These are phyloP conservation scores for Sebastes hopkinsi DNA, from an alignment of 2,797 vertebrate species.

Conservation along the genomic window DNA sequence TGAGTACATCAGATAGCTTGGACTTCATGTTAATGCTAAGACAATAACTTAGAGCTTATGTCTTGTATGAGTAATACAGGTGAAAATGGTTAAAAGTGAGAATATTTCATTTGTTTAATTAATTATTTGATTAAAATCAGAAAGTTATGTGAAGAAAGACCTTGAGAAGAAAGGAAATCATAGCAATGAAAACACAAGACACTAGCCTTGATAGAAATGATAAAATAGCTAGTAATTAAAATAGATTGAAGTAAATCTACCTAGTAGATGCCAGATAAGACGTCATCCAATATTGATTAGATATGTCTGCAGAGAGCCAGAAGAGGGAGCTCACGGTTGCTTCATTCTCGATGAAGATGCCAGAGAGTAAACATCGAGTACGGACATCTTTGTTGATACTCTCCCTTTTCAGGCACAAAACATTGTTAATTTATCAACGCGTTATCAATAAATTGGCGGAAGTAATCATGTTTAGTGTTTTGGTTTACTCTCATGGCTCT, in stretches of 20 bases:
- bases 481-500: background rate
- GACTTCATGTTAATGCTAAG: background rate
- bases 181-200: background rate
- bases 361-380: background rate
- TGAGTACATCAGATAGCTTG: background rate
- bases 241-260: background rate
- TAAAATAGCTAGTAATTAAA: background rate
- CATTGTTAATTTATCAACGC: background rate
- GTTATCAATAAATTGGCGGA: background rate
- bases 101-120: background rate
- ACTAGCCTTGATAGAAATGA: background rate
- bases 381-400: constrained; percentile 6
- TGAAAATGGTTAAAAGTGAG: background rate
- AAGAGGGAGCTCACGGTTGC: background rate
- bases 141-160: background rate
- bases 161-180: background rate
- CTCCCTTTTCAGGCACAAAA: background rate
- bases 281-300: background rate
- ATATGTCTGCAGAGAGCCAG: background rate
- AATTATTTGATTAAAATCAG: background rate
- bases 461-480: background rate
- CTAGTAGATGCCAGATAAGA: background rate
- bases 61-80: background rate
- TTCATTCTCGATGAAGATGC: background rate
- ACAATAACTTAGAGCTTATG: background rate